Base-by-base conservation (phyloP, 2,113 vertebrate species). In the Physeter macrocephalus region DNA sequence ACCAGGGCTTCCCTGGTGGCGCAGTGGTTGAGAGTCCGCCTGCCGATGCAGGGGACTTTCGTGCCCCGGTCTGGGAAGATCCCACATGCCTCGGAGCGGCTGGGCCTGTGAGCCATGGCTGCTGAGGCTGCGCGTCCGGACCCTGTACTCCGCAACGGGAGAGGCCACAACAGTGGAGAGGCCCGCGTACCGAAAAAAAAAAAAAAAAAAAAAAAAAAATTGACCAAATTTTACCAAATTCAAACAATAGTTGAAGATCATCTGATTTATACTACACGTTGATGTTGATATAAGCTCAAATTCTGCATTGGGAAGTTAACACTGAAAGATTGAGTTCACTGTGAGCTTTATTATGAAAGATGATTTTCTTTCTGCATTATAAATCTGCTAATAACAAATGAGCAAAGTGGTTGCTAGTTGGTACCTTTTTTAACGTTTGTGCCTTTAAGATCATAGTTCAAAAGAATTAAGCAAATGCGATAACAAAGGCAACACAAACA, bases 401-500 rank as follows among this genome's bases (percentile, higher is more conserved):
- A 82, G 13, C 71, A 82, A 82, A 91, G 57, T 8, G 3, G 62
- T 62, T 93, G 62, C 72, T 91, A 57, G 36, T 13, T 80, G n/a
- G n/a, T 57, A 57, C 7, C 52, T 57, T 54, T 49, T 80, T 36
- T 17, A 57, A 80, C 23, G 2, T 81, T n/a, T 97, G 93, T 81
- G 57, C 85, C 97, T 98, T 98, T 98, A 97, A 97, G 98, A 96
- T 29, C 97, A 98, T 46, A 95, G 97, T 97, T 93, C 97, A 96
- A 93, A 91, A 96, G 93, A 94, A 93, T 52, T 78, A 94, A 83
- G 94, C 86, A 93, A 96, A 93, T 17, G 18, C 0, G 62, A 93
- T 96, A 95, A 88, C 92, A 94, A 93, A 95, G 74, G 25, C 64
- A 97, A 97, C 57, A 67, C 95, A 98, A 98, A 98, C 77, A 97